Evolutionary conservation across 2,888 invertebrate species (phyloP), one percentile per base, ranked within the genome.

Genomic region (Eupithecia subfuscata): DNA sequence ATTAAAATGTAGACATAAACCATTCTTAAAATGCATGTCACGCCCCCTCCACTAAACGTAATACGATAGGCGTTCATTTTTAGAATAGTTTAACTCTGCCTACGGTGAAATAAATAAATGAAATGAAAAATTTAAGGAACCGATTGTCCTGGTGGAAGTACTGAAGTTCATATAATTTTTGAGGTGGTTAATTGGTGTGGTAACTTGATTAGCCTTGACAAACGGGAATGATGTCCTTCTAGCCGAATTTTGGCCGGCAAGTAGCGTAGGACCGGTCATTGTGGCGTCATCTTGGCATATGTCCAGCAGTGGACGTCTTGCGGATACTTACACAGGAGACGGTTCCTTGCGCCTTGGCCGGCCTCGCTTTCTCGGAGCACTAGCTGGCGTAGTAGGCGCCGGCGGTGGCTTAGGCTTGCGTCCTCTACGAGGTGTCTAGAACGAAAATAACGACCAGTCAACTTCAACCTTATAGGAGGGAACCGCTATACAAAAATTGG

Each of bases 341-440:
- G 64, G 78, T 0, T 88, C 90, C 79, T 93, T 93, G 79, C 93
- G 88, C 52, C 25, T 68, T 7, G 94, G 94, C 0, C 94, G 88
- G 0, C 94, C 94, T 0, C 93, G 87, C 77, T 93, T 94, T 73
- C 89, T 83, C 1, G 84, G 81, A n/a, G 80, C 75, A 7, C 77
- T n/a, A 30, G 80, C 63, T n/a, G 82, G 67, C 0, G 83, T 52
- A 78, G 43, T 2, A 63, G 45, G 70, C 40, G 79, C 79, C 12
- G 69, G 40, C 22, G 82, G 69, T 75, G 70, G 65, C 40, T 78
- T 78, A 14, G 71, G 70, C 25, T 79, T 78, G 30, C 81, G 80
- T 4, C 78, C 77, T 12, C 80, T 75, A 7, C 78, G 80, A 1
- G 76, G 52, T 12, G 73, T 70, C 81, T 80, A 43, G 34, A 63